Evolutionary conservation across 2,113 vertebrate genomes (phyloP).

Genomic region (Hippolais icterina): DNA sequence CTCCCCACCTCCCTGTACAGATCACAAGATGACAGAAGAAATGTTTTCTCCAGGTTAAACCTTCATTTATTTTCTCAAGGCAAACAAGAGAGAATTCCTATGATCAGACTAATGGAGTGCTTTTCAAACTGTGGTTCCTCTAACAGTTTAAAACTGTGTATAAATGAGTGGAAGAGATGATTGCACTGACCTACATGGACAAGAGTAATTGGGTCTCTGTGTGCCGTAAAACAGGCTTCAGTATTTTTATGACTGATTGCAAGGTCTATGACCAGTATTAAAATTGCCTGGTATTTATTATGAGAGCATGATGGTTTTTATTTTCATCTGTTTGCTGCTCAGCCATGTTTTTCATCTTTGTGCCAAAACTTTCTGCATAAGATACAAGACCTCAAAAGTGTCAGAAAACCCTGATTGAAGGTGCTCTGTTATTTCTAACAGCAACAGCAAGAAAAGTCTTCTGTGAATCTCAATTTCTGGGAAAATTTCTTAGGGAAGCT

Average conservation of each 20-base stretch:
- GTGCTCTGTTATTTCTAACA: neutral
- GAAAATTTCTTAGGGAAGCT: neutral
- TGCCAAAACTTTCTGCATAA: neutral
- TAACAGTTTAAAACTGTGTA: neutral
- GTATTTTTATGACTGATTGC: neutral
- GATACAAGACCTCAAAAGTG: neutral
- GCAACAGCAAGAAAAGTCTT: neutral
- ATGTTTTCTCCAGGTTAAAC: neutral
- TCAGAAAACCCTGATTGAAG: neutral
- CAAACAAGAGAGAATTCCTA: neutral
- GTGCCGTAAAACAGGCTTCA: neutral
- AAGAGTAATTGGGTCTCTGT: neutral
- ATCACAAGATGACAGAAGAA: neutral
- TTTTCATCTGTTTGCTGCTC: neutral
- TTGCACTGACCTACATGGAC: neutral
- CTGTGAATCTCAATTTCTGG: neutral
- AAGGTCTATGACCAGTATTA: neutral
- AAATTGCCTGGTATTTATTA: neutral
- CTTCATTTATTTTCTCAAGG: slow-evolving; percentile 43
- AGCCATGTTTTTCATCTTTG: neutral
- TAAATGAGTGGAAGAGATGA: neutral
- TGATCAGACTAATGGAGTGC: neutral
- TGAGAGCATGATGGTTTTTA: neutral
- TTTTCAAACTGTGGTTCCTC: neutral
- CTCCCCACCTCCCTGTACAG: neutral